A percentile compares a stretch with the other conserved stretches of the same genome.
Conservation (phyloP, 2,113 vertebrate species). For the Struthidea cinerea region DNA sequence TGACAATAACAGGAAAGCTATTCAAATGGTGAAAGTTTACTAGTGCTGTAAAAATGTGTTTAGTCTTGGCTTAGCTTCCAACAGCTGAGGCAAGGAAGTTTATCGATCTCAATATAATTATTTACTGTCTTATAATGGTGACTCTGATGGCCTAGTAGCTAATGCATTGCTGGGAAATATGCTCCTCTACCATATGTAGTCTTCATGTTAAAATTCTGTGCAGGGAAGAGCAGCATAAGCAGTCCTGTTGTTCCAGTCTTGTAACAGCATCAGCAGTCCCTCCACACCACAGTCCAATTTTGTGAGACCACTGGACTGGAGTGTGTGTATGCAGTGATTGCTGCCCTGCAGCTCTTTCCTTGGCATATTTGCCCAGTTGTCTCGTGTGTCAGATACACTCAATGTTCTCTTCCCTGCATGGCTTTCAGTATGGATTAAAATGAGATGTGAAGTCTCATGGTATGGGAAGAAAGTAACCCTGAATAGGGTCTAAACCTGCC, state of each 20-base stretch:
- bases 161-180: neutral
- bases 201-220: neutral
- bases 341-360: neutral
- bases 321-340: neutral
- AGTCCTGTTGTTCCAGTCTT: neutral
- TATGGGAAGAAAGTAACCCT: neutral
- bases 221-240: neutral
- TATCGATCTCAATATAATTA: conserved; percentile 49
- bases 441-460: neutral
- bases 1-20: conserved; percentile 50
- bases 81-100: conserved; percentile 47
- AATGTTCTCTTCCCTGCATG: neutral
- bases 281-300: neutral
- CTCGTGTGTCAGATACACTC: neutral
- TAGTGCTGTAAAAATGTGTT: conserved; percentile 22
- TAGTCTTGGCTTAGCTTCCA: conserved; percentile 41
- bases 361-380: neutral
- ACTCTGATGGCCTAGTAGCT: conserved; percentile 4
- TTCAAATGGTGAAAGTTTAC: conserved; percentile 38
- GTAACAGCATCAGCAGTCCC: neutral
- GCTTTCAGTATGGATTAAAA: neutral
- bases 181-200: neutral
- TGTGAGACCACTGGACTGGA: neutral
- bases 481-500: neutral
- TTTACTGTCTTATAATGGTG: conserved; percentile 9